phyloP scores from a whole-genome alignment of 2,888 invertebrate genomes.

The Synergus laeviventris region DNA sequence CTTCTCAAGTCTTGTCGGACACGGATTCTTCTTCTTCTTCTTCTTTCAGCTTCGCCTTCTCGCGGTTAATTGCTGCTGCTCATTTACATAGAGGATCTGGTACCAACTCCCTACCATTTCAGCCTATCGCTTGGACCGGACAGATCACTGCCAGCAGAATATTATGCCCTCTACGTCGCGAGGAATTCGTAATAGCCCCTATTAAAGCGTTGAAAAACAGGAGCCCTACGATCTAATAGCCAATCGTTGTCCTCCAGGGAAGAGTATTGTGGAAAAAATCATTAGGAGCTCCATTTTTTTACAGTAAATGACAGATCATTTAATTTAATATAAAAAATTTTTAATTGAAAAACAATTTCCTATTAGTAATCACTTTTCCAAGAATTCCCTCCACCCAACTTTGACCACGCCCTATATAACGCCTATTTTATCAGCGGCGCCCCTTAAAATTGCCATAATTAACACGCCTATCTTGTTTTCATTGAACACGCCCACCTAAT shows the following conservation, averaged over 20 bases:
- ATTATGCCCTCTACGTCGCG: constrained; percentile 50
- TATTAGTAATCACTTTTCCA: no score
- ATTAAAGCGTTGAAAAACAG: constrained; percentile 44
- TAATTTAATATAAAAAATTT: background rate
- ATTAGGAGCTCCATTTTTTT: background rate
- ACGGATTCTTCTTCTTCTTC: constrained; percentile 37
- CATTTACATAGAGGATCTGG: constrained; percentile 69
- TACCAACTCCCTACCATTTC: constrained; percentile 56
- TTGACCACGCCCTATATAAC: no score
- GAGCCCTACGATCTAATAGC: background rate
- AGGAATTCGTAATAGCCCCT: constrained; percentile 54
- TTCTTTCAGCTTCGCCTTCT: constrained; percentile 47
- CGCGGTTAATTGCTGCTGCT: constrained; percentile 69
- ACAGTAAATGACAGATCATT: background rate
- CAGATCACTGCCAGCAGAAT: constrained; percentile 48
- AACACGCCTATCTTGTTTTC: no score
- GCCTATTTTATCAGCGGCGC: no score
- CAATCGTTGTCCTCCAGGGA: background rate
- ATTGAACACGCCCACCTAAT: no score
- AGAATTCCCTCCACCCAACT: no score
- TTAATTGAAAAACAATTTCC: no score
- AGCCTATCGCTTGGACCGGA: constrained; percentile 48
- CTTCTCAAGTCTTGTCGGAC: constrained; percentile 15
- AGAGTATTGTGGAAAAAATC: background rate
- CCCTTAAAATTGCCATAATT: no score